These are phyloP conservation scores for Scaptomyza parva DNA, from an alignment of 2,888 invertebrate species.

Conservation along the genomic window DNA sequence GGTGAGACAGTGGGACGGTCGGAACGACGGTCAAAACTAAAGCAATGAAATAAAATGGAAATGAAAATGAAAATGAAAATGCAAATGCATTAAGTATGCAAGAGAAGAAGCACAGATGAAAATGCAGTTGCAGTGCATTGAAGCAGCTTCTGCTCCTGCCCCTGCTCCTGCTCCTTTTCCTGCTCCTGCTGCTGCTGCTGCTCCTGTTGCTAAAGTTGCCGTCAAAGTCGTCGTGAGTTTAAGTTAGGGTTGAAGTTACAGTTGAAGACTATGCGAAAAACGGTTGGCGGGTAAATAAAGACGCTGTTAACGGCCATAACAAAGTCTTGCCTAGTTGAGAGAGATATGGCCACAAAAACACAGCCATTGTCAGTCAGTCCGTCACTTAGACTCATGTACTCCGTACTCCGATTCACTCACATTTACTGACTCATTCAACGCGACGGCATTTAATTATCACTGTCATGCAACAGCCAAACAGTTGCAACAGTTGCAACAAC, in stretches of 20 bases:
- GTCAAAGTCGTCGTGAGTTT: neutral
- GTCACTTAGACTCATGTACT: slow-evolving; percentile 10
- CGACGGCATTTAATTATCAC: slow-evolving; percentile 66
- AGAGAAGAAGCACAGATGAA: slow-evolving; percentile 48
- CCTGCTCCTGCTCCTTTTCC: neutral
- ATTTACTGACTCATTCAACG: slow-evolving; percentile 17
- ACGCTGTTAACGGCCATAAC: slow-evolving; percentile 69
- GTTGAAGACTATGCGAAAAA: neutral
- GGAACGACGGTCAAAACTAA: slow-evolving; percentile 64
- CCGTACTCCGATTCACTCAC: slow-evolving; percentile 36
- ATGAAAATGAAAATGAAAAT: slow-evolving; percentile 45
- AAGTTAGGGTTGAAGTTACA: neutral
- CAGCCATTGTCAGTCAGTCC: slow-evolving; percentile 2
- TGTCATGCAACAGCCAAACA: slow-evolving; percentile 56
- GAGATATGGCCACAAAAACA: slow-evolving; percentile 55
- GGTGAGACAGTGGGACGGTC: too few relatives aligned
- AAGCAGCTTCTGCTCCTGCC: slow-evolving; percentile 4
- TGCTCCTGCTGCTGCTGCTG: too few relatives aligned
- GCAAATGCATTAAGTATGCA: slow-evolving; percentile 78
- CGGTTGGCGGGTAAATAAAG: slow-evolving; percentile 55
- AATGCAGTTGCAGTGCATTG: slow-evolving; percentile 36
- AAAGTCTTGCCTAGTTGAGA: slow-evolving; percentile 65
- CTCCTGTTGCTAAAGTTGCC: slow-evolving; percentile 3
- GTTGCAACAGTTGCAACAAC: slow-evolving; percentile 21
- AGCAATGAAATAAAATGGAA: slow-evolving; percentile 75